These are phyloP conservation scores for Trissolcus japonicus DNA, from an alignment of 2,888 invertebrate species.

Conservation along the genomic window DNA sequence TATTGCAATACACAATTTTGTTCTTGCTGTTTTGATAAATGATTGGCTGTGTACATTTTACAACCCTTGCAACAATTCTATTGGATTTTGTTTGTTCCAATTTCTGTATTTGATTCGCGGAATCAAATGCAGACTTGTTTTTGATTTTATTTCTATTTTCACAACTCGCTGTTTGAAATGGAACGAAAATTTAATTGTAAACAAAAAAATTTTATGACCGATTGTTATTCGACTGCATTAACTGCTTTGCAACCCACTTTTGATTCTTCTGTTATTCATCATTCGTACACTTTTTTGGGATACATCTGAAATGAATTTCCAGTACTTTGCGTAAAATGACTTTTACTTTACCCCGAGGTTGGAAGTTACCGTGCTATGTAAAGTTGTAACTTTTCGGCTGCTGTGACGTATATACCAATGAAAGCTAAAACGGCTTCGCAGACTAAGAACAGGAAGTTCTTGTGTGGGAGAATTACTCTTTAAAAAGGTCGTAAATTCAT, in stretches of 20 bases:
- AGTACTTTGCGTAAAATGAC: conserved; percentile 10
- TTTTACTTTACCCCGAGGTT: background rate
- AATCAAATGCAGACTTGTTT: too few relatives aligned
- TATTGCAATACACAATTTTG: too few relatives aligned
- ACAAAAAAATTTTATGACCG: too few relatives aligned
- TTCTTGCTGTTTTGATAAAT: too few relatives aligned
- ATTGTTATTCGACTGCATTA: background rate
- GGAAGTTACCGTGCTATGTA: conserved; percentile 12
- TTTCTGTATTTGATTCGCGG: too few relatives aligned
- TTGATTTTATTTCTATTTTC: too few relatives aligned
- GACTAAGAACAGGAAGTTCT: conserved; percentile 29
- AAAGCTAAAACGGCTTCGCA: conserved; percentile 11
- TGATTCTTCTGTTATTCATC: background rate
- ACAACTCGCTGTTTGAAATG: too few relatives aligned
- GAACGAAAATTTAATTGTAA: too few relatives aligned
- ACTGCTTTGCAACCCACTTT: background rate
- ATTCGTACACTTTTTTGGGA: conserved; percentile 6
- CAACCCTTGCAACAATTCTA: too few relatives aligned
- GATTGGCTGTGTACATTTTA: too few relatives aligned
- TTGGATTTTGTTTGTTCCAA: too few relatives aligned
- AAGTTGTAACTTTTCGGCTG: conserved; percentile 20
- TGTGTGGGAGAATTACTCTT: conserved; percentile 20
- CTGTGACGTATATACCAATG: conserved; percentile 5
- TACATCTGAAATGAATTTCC: conserved; percentile 5
- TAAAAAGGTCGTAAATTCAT: conserved; percentile 21